Percentiles rank a stretch among this genome's conserved stretches.
phyloP scores from a whole-genome alignment of 1,140 invertebrate genomes.

The Drosophila ironensis region DNA sequence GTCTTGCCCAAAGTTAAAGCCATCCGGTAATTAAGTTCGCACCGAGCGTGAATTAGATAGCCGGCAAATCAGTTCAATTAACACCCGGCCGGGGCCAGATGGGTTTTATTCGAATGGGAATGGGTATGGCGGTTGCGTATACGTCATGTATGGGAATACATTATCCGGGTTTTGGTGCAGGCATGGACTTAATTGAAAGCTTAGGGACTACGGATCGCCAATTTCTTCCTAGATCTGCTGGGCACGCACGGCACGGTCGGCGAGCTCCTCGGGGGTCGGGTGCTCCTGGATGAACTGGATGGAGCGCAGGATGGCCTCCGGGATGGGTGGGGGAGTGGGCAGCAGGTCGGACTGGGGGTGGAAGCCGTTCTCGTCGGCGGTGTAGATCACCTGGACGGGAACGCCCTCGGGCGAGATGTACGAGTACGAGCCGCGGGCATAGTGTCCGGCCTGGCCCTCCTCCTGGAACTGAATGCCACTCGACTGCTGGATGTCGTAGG shows the following conservation, averaged over 20 bases:
- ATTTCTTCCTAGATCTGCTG: constrained; percentile 45
- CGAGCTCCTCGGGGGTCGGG: constrained; percentile 67
- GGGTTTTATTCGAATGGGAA: constrained; percentile 37
- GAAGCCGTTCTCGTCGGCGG: constrained; percentile 84
- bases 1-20: constrained; percentile 7
- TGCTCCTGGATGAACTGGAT: constrained; percentile 46
- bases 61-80: constrained; percentile 57
- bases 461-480: constrained; percentile 36
- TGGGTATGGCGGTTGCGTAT: not conserved
- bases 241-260: constrained; percentile 60
- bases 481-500: constrained; percentile 11
- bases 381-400: constrained; percentile 82
- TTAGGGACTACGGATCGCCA: constrained; percentile 9
- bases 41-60: constrained; percentile 32
- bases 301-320: constrained; percentile 61
- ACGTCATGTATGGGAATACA: too few relatives aligned
- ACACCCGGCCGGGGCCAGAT: constrained; percentile 15
- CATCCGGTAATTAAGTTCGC: constrained; percentile 53
- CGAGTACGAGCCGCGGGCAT: constrained; percentile 27
- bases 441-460: constrained; percentile 45
- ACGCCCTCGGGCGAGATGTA: constrained; percentile 76
- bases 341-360: constrained; percentile 83
- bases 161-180: constrained; percentile 11
- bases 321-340: constrained; percentile 85
- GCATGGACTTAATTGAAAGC: constrained; percentile 11